Evolutionary conservation across 2,113 vertebrate genomes (phyloP).

Genomic region (Colossoma macropomum): DNA sequence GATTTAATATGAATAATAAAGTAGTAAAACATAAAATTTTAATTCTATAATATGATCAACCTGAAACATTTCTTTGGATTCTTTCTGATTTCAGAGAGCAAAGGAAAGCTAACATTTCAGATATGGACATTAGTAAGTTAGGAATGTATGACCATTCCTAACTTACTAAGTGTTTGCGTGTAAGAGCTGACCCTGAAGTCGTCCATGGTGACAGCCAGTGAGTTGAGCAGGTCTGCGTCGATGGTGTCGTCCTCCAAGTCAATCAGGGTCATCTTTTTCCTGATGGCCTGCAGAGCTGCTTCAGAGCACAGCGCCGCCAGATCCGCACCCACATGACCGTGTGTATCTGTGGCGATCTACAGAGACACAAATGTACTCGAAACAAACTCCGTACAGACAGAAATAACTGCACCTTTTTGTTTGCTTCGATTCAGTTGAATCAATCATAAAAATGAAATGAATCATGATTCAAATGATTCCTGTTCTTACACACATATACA

Average conservation of each 20-base stretch:
- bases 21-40: too few relatives aligned
- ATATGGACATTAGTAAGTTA: too few relatives aligned
- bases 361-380: background rate
- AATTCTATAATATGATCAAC: too few relatives aligned
- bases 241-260: constrained; percentile 69
- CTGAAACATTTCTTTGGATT: too few relatives aligned
- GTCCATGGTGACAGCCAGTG: constrained; percentile 67
- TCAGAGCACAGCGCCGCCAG: constrained; percentile 67
- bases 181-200: constrained; percentile 62
- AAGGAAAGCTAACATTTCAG: too few relatives aligned
- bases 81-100: too few relatives aligned
- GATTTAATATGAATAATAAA: too few relatives aligned
- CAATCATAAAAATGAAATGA: background rate
- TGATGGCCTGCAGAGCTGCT: constrained; percentile 65
- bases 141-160: too few relatives aligned
- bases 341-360: constrained; percentile 61
- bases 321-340: constrained; percentile 65
- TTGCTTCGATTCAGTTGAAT: background rate
- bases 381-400: background rate
- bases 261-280: constrained; percentile 66
- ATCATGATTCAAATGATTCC: too few relatives aligned
- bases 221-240: constrained; percentile 66
- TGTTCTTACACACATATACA: too few relatives aligned
- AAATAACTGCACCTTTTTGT: background rate
- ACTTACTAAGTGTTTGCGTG: constrained; percentile 25